Conservation (phyloP, 2,113 vertebrate genomes). For the Elephantulus edwardii region DNA sequence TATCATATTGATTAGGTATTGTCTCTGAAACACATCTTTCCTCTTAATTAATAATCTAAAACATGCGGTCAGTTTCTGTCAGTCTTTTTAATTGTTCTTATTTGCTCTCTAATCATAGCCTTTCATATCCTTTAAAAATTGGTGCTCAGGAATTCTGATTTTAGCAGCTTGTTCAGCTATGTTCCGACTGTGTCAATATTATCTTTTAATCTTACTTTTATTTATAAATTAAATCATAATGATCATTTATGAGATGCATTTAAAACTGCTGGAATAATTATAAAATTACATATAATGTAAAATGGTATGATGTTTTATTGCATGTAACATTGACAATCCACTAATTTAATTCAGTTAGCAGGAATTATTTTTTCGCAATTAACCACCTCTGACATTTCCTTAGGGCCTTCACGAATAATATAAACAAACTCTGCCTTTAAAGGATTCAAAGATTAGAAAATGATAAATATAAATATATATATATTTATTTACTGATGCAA, state of each 20-base stretch:
- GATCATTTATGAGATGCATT: neutral
- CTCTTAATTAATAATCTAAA: no score
- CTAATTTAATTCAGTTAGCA: neutral
- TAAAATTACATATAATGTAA: neutral
- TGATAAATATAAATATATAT: no score
- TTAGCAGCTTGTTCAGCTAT: neutral
- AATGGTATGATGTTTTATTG: neutral
- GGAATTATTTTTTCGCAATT: neutral
- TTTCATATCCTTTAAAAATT: neutral
- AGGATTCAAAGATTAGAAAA: neutral
- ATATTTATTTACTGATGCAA: no score
- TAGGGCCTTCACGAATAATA: neutral
- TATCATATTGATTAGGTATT: no score
- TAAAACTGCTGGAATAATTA: neutral
- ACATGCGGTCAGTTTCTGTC: neutral
- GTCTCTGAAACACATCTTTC: no score
- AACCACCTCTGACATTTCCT: neutral
- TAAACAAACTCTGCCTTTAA: neutral
- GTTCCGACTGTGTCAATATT: neutral
- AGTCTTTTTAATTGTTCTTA: neutral
- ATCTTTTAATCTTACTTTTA: neutral
- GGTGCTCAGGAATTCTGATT: neutral
- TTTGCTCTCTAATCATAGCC: neutral
- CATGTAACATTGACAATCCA: neutral
- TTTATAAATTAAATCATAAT: neutral